Base-by-base conservation (phyloP, 2,113 vertebrate species). In the Takifugu flavidus region DNA sequence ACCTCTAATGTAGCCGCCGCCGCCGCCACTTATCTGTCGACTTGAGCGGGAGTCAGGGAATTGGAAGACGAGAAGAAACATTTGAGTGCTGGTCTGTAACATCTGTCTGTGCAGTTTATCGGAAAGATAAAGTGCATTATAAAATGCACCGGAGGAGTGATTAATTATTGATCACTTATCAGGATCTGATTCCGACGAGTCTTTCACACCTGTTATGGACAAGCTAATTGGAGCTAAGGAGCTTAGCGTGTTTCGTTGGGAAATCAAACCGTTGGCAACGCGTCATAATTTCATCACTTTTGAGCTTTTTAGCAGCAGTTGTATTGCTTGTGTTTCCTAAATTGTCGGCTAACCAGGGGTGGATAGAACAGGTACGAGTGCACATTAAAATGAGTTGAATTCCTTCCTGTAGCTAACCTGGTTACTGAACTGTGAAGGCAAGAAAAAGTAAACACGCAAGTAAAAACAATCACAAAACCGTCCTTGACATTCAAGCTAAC, bases 1-100 rank as follows among this genome's bases (percentile, higher is more conserved):
- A 55, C 56, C 26, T 70, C 57, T 68, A 71, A 85, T 71, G 72
- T 77, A 53, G 73, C 67, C 45, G 62, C 68, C 62, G 61, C 80
- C 82, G 82, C 65, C 49, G 59, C 62, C 51, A 82, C 66, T 74
- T 65, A 61, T 78, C 62, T 70, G 39, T 72, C 58, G 69, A 76
- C 55, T 57, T 45, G 71, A 79, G 71, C 52, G 51, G 47, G 25
- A 25, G 49, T 72, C 80, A 74, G 20, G 20, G 20, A 78, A 62
- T 61, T 65, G 54, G 59, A 82, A 42, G 4, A 56, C 39, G 57
- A 68, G 67, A 44, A 20, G 20, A 20, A 20, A 20, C 20, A 20
- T 20, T 3, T 31, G 3, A 31, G 29, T 31, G 29, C 29, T 31
- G 29, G 56, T 70, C n/a, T 8, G 12, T 42, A 49, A 45, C 66